A percentile compares a stretch with the other conserved stretches of the same genome.
phyloP scores from a whole-genome alignment of 92 coral and sea anemone genomes.

The Paramuricea clavata region DNA sequence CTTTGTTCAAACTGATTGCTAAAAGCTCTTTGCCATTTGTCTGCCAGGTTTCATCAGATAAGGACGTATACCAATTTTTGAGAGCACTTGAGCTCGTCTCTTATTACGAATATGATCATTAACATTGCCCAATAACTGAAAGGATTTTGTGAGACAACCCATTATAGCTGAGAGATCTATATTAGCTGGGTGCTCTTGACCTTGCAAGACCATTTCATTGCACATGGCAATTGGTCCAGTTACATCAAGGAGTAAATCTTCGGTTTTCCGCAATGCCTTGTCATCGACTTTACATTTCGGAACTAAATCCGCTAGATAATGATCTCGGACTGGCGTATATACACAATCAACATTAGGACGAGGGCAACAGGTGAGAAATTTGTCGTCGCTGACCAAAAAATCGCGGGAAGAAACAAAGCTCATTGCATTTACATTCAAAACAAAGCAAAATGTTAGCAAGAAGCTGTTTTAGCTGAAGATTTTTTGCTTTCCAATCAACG shows the following conservation, averaged over 20 bases:
- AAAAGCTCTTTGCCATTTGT: slow-evolving; percentile 59
- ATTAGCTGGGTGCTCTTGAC: slow-evolving; percentile 30
- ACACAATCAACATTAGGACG: slow-evolving; percentile 63
- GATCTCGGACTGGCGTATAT: slow-evolving; percentile 56
- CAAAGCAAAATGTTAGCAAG: too few relatives aligned
- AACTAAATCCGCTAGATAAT: slow-evolving; percentile 56
- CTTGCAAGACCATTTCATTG: slow-evolving; percentile 48
- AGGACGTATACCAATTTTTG: slow-evolving; percentile 36
- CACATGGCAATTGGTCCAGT: slow-evolving; percentile 59
- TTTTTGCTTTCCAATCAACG: too few relatives aligned
- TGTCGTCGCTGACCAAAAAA: too few relatives aligned
- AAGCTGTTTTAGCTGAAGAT: too few relatives aligned
- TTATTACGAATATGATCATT: slow-evolving; percentile 40
- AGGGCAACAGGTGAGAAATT: too few relatives aligned
- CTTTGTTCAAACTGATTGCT: slow-evolving; percentile 49
- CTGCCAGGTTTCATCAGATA: slow-evolving; percentile 47
- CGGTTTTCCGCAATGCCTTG: slow-evolving; percentile 39
- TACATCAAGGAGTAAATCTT: slow-evolving; percentile 46
- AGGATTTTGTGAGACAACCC: slow-evolving; percentile 43
- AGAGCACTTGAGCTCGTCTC: slow-evolving; percentile 54
- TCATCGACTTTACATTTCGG: slow-evolving; percentile 64
- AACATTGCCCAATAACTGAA: slow-evolving; percentile 55
- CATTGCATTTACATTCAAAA: too few relatives aligned
- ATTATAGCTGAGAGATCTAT: slow-evolving; percentile 13
- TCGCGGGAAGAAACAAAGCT: too few relatives aligned